Evolutionary conservation across 2,797 vertebrate species (phyloP), one percentile per base, ranked within the genome.

Genomic region (Botia kubotai): DNA sequence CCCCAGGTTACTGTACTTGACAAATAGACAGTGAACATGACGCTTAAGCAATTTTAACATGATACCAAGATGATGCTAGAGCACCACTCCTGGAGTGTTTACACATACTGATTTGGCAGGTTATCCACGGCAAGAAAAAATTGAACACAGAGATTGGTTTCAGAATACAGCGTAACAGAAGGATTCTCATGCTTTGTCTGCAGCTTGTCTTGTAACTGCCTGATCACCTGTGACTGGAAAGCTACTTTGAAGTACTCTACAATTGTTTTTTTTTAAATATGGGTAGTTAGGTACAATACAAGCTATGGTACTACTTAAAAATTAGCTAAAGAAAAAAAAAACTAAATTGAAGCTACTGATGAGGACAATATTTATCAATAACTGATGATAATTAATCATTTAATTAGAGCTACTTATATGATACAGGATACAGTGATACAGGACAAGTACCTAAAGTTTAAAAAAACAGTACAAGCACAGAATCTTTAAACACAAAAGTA

Each of bases 11-110:
- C 74, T 77, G 19, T 74, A 52, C 53, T 21, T 75, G 78, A 78
- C 52, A 69, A 52, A 70, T 36, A 78, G 75, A 78, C 66, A 71
- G 63, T 73, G 78, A 67, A 85, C 84, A 85, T 85, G 84, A 85
- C 84, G 81, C 75, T 75, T 57, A 74, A 81, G 71, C 66, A 62
- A 29, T 55, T 21, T 70, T 53, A 83, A 75, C 75, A 81, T n/a
- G 57, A 60, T 63, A 71, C 55, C 0, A 29, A 57, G 65, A 83
- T 80, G 83, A 85, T 72, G 52, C 74, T 65, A 57, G 50, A 76
- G 77, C 62, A 70, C 14, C 6, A 72, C 57, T 57, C 23, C 71
- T 39, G 46, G 39, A 69, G 43, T 63, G 46, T 76, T 69, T 69
- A 69, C 17, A 10, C 65, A 60, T 23, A 67, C 14, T 62, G 21